phyloP scores from a whole-genome alignment of 2,888 invertebrate genomes.

The Ametastegia equiseti region DNA sequence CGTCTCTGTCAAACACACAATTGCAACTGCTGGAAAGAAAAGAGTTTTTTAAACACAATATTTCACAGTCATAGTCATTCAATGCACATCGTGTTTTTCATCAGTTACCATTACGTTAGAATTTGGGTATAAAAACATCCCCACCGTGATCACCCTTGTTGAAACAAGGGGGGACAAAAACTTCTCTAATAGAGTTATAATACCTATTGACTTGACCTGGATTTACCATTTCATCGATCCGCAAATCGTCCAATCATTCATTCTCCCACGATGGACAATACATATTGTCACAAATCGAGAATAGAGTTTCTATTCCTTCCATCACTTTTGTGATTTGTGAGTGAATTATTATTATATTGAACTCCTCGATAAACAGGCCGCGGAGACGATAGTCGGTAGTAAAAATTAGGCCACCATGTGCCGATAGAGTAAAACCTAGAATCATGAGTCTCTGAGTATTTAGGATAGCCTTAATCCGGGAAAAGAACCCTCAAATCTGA shows the following conservation, averaged over 20 bases:
- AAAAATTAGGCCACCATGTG: background rate
- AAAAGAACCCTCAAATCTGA: too few relatives aligned
- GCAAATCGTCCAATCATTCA: background rate
- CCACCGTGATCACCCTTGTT: background rate
- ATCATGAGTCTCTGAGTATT: too few relatives aligned
- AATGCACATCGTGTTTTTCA: background rate
- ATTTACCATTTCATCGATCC: background rate
- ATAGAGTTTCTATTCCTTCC: background rate
- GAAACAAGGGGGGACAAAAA: background rate
- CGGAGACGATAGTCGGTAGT: background rate
- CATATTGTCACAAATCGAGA: background rate
- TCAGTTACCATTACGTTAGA: background rate
- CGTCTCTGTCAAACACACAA: background rate
- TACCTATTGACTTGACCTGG: constrained; percentile 9
- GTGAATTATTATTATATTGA: background rate
- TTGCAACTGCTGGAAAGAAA: background rate
- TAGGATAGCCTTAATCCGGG: too few relatives aligned
- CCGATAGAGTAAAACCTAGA: too few relatives aligned
- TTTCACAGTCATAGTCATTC: background rate
- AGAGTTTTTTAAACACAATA: background rate
- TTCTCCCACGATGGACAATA: background rate
- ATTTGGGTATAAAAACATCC: background rate
- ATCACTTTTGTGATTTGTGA: background rate
- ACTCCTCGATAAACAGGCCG: background rate
- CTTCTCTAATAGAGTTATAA: constrained; percentile 11